Percentiles rank a stretch among this genome's conserved stretches.
Evolutionary conservation across 2,888 invertebrate species (phyloP).

Genomic region (Zygaena filipendulae): DNA sequence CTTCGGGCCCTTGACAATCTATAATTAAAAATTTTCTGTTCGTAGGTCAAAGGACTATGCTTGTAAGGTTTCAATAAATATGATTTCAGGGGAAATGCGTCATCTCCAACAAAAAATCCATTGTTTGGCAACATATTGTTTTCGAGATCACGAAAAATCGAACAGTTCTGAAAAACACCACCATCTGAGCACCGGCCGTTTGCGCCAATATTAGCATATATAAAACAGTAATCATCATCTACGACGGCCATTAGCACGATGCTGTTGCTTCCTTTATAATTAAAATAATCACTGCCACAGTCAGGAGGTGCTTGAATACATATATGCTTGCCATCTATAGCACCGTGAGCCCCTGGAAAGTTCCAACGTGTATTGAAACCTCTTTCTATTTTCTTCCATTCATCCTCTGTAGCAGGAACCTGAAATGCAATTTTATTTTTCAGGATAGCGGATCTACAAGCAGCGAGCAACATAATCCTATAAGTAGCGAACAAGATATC

Average conservation of each 20-base stretch:
- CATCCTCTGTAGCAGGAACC: slow-evolving; percentile 3
- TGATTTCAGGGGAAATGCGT: slow-evolving; percentile 13
- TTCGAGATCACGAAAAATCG: slow-evolving; percentile 10
- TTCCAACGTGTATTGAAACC: slow-evolving; percentile 2
- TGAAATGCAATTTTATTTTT: slow-evolving; percentile 9
- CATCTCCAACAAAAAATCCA: slow-evolving; percentile 12
- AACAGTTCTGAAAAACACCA: slow-evolving; percentile 11
- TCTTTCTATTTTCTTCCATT: slow-evolving; percentile 5
- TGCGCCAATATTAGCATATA: slow-evolving; percentile 14
- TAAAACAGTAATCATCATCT: slow-evolving; percentile 12
- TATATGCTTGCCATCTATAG: slow-evolving; percentile 14
- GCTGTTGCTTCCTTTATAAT: slow-evolving; percentile 11
- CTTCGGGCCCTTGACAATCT: slow-evolving; percentile 13
- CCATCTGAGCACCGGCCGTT: slow-evolving; percentile 14
- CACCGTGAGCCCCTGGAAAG: slow-evolving; percentile 3
- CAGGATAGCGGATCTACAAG: slow-evolving; percentile 9
- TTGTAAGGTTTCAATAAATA: slow-evolving; percentile 13
- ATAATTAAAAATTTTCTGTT: slow-evolving; percentile 13
- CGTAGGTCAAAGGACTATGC: slow-evolving; percentile 8
- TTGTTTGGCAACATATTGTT: slow-evolving; percentile 12
- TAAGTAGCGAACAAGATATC: background rate
- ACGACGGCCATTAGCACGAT: slow-evolving; percentile 11
- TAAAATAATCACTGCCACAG: slow-evolving; percentile 11
- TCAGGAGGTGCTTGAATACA: slow-evolving; percentile 11
- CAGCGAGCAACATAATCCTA: background rate